Percentiles rank a stretch among this genome's conserved stretches.
phyloP scores from a whole-genome alignment of 1,140 invertebrate genomes.

The Temnothorax curvispinosus region DNA sequence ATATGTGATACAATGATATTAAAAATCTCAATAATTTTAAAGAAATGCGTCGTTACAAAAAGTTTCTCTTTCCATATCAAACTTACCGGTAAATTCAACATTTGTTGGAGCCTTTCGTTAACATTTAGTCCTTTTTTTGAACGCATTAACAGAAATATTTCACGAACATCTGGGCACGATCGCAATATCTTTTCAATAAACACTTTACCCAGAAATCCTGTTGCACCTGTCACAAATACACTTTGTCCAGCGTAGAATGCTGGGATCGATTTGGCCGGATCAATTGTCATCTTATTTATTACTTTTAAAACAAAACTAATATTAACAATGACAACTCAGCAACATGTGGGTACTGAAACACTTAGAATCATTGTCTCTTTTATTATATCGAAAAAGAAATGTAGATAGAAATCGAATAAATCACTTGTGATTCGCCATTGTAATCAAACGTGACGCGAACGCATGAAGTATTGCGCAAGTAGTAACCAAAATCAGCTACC shows the following conservation, averaged over 20 bases:
- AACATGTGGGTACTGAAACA: background rate
- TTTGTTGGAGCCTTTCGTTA: conserved; percentile 88
- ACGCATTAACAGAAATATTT: conserved; percentile 91
- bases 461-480: too few relatives aligned
- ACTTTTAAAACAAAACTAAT: background rate
- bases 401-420: background rate
- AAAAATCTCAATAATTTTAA: too few relatives aligned
- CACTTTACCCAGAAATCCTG: conserved; percentile 91
- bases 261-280: background rate
- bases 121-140: conserved; percentile 89
- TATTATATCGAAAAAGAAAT: background rate
- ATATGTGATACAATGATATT: too few relatives aligned
- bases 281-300: background rate
- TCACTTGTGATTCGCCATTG: too few relatives aligned
- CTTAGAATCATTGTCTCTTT: background rate
- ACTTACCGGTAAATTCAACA: conserved; percentile 80
- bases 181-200: conserved; percentile 93
- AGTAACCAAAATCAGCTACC: too few relatives aligned
- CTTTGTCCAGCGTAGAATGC: conserved; percentile 79
- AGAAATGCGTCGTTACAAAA: too few relatives aligned
- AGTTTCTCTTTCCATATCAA: too few relatives aligned
- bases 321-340: background rate
- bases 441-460: too few relatives aligned
- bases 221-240: conserved; percentile 87
- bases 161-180: conserved; percentile 89